phyloP scores from a whole-genome alignment of 2,888 invertebrate genomes.

The Spodoptera exigua region DNA sequence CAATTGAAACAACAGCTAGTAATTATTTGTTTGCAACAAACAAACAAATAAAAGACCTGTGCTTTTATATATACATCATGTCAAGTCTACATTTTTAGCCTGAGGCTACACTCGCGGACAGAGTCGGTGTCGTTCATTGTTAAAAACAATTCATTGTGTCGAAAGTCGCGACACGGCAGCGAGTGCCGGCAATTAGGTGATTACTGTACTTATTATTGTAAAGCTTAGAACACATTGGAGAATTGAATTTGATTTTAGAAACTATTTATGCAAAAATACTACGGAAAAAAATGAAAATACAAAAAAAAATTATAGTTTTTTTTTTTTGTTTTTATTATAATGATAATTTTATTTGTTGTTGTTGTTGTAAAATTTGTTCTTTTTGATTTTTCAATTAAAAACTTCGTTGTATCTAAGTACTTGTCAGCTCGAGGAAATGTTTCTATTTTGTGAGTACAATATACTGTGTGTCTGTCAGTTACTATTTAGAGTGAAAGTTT shows the following conservation, averaged over 20 bases:
- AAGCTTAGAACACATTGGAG: constrained; percentile 46
- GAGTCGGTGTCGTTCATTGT: constrained; percentile 47
- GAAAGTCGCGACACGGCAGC: constrained; percentile 61
- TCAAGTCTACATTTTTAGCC: constrained; percentile 32
- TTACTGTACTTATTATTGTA: constrained; percentile 52
- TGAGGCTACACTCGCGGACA: constrained; percentile 38
- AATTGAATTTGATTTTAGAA: too few species aligned
- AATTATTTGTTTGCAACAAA: constrained; percentile 17
- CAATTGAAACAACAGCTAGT: constrained; percentile 1
- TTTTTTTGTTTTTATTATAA: background rate
- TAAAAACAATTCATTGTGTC: constrained; percentile 63
- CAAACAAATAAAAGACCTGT: constrained; percentile 8
- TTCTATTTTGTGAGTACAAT: too few species aligned
- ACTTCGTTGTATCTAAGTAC: too few species aligned
- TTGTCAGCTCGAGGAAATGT: too few species aligned
- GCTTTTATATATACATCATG: constrained; percentile 19
- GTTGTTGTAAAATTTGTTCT: too few species aligned
- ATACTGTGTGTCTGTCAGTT: too few species aligned
- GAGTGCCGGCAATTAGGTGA: constrained; percentile 59
- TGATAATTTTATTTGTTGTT: too few species aligned
- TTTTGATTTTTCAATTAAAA: too few species aligned
- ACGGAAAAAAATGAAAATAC: too few species aligned
- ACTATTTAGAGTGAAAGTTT: too few species aligned
- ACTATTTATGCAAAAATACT: too few species aligned
- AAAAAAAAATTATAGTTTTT: background rate